Base-by-base conservation (phyloP, 1,140 invertebrate genomes). In the Drosophila nigromelanica region DNA sequence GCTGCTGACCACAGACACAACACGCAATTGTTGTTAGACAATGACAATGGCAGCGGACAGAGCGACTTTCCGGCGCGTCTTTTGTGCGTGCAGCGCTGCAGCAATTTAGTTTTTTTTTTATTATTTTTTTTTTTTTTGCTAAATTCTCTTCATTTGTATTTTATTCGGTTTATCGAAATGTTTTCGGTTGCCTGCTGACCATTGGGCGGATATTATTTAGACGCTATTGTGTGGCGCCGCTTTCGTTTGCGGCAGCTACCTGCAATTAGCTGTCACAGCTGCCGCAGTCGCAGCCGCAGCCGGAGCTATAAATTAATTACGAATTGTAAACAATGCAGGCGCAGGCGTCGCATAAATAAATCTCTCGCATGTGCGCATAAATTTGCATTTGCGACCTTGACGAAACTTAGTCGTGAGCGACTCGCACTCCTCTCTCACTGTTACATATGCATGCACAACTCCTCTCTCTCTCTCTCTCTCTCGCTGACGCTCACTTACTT, bases 161-260 rank as follows among this genome's bases (percentile, higher is more conserved):
- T 30, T 15, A 21, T 39, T 40, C 14, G 7, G 14, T 55, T 30
- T 60, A n/a, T 24, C 21, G 15, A 1, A n/a, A 27, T 21, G 15
- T 39, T 14, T 60, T 37, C 35, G 37, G 62, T 58, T 52, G n/a
- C 11, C 45, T 27, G 39, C 81, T 86, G 81, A 86, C 81, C 81
- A 82, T 87, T 86, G 82, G 81, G 81, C 81, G 81, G 81, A 86
- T 82, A 86, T 87, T 87, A 87, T 87, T 86, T 87, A 86, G 81
- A 87, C 81, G 71, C 82, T 86, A 87, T 86, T 86, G 81, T 86
- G 76, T 87, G 81, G 81, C 81, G 81, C 81, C 81, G 73, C 74
- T 61, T 40, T 42, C 48, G 40, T 45, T 37, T 15, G 14, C 50
- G 27, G 15, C 52, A 54, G 42, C 63, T 87, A 81, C 75, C 82